Conservation (phyloP, 2,113 vertebrate species). For the Muntiacus muntjak region DNA sequence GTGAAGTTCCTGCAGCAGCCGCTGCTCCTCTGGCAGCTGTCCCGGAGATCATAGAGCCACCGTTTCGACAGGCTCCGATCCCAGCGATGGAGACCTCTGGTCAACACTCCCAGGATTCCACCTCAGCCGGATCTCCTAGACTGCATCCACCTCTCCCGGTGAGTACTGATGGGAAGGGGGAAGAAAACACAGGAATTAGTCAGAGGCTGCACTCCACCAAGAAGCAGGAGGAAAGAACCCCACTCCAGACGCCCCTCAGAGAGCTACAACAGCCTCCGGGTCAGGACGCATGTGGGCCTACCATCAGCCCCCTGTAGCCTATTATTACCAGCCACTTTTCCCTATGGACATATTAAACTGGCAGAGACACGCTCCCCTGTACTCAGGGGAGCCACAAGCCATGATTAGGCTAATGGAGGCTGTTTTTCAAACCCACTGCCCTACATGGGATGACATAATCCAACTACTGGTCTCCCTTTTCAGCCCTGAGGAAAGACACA, state of each 20-base stretch:
- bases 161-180: not conserved
- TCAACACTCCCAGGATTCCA: not conserved
- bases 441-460: not conserved
- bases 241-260: not conserved
- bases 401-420: not conserved
- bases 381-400: not conserved
- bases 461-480: not conserved
- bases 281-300: not conserved
- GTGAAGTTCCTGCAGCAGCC: not conserved
- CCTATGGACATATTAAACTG: not conserved
- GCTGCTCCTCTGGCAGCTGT: too few species aligned
- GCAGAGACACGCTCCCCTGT: fast-evolving
- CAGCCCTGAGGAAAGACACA: not conserved
- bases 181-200: not conserved
- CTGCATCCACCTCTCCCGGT: not conserved
- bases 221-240: not conserved
- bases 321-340: not conserved
- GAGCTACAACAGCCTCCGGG: not conserved
- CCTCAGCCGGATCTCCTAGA: not conserved
- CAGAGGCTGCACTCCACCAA: not conserved
- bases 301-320: not conserved
- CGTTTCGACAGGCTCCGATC: not conserved
- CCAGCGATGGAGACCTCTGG: not conserved
- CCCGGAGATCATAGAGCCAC: not conserved
- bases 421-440: not conserved